Percentiles rank a stretch among this genome's conserved stretches.
Evolutionary conservation across 35 echinoderm and acorn worm species (phyloP).

Genomic region (Acanthaster planci): DNA sequence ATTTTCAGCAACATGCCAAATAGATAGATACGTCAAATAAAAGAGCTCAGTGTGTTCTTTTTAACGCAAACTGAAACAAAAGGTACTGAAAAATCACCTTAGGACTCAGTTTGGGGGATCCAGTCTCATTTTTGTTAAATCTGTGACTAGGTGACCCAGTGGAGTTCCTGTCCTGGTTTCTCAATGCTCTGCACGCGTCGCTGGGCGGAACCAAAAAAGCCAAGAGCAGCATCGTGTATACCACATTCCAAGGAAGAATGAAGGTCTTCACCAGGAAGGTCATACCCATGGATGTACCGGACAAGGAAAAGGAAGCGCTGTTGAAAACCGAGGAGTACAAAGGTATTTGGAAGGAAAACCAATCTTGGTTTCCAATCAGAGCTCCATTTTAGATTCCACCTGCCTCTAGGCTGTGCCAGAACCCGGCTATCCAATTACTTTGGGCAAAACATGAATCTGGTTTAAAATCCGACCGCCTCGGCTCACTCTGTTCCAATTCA

Average conservation of each 20-base stretch:
- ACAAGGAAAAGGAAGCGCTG: conserved; percentile 68
- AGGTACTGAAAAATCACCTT: no score
- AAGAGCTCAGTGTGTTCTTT: neutral
- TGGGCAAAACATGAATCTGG: no score
- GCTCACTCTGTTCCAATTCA: no score
- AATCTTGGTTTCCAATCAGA: no score
- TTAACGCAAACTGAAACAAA: neutral
- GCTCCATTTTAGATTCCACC: no score
- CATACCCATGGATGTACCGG: conserved; percentile 77
- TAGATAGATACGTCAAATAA: neutral
- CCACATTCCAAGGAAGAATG: conserved; percentile 89
- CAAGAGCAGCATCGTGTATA: conserved; percentile 70
- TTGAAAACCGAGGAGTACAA: conserved; percentile 91
- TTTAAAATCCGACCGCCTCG: no score
- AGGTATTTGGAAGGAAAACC: conserved; percentile 56
- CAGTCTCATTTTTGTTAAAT: no score
- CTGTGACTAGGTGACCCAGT: conserved; percentile 84
- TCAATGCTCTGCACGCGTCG: conserved; percentile 87
- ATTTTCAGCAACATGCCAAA: no score
- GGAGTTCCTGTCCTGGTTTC: conserved; percentile 95
- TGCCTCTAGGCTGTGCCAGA: no score
- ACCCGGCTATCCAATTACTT: no score
- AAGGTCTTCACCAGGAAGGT: conserved; percentile 88
- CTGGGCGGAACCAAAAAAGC: conserved; percentile 72
- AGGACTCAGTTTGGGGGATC: no score